Base-by-base conservation (phyloP, 2,888 invertebrate genomes). In the Nomada lathburiana region DNA sequence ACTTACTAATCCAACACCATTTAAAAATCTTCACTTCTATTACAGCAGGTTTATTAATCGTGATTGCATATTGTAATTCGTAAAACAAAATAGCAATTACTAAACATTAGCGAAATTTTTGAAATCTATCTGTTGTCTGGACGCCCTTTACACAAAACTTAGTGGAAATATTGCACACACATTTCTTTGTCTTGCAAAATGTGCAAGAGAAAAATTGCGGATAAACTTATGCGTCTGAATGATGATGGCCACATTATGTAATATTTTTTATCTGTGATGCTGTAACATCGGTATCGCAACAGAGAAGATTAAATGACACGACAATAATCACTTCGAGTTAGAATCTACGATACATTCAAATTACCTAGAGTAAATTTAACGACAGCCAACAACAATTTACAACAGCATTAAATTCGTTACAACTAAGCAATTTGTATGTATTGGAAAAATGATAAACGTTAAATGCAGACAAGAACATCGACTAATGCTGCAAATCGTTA, bases 241-340 rank as follows among this genome's bases (percentile, higher is more conserved):
- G 44, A 47, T 20, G 23, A 65, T 63, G 60, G 53, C 3, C 50
- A 36, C 53, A 64, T 86, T 86, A 86, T 82, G 74, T 76, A 86
- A 85, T 62, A 85, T 76, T 69, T 79, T 86, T 86, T 86, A 84
- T 86, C 82, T 77, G 36, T 26, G 60, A 71, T 81, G 76, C 29
- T 74, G 72, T 84, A 86, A 86, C 60, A 70, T 75, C 80, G 70
- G 71, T 83, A 83, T 73, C 72, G 60, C 55, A 10, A 36, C 62
- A 26, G 70, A 69, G 67, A 29, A 69, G 52, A 69, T 68, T 69
- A 26, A 64, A 70, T 69, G 50, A 20, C 64, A 62, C 50, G 75
- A 76, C 76, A 76, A 81, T 76, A 65, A 64, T 44, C 53, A 36
- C 50, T 29, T 52, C 67, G 67, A 77, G 76, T 68, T 29, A 26